These are phyloP conservation scores for Ips nitidus DNA, from an alignment of 1,140 invertebrate genomes.

Conservation along the genomic window DNA sequence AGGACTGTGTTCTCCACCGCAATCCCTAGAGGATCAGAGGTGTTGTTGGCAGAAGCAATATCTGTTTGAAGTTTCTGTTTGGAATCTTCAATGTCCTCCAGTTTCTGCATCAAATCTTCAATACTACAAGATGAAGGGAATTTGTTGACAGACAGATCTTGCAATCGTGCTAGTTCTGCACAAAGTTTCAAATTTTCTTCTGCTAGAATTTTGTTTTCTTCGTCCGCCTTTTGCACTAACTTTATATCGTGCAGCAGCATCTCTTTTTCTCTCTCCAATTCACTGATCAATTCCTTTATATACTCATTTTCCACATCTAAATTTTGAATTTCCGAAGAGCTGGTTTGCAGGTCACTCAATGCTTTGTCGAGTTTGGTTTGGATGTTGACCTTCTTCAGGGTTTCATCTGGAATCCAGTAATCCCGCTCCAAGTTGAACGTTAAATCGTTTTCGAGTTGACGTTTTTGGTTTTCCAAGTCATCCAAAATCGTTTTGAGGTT, in stretches of 20 bases:
- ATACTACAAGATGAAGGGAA: neutral
- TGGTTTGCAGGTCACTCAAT: slow-evolving; percentile 15
- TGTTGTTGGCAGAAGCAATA: neutral
- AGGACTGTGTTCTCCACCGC: slow-evolving; percentile 22
- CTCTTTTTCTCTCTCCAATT: slow-evolving; percentile 24
- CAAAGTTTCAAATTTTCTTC: slow-evolving; percentile 16
- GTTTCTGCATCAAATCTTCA: slow-evolving; percentile 12
- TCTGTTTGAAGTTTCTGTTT: slow-evolving; percentile 11
- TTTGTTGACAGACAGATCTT: neutral
- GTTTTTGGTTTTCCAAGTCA: slow-evolving; percentile 29
- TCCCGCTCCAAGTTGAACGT: slow-evolving; percentile 1
- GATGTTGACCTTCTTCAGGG: slow-evolving; percentile 5
- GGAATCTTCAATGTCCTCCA: slow-evolving; percentile 17
- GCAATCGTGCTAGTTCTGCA: slow-evolving; percentile 19
- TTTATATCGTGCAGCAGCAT: slow-evolving; percentile 13
- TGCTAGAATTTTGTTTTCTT: slow-evolving; percentile 17
- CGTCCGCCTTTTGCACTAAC: slow-evolving; percentile 21
- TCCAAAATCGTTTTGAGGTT: slow-evolving; percentile 13
- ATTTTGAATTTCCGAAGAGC: slow-evolving; percentile 4
- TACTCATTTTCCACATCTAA: slow-evolving; percentile 21
- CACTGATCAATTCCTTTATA: slow-evolving; percentile 7
- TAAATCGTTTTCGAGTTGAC: slow-evolving; percentile 22
- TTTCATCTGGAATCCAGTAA: neutral
- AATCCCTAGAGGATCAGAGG: neutral
- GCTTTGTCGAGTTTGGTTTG: slow-evolving; percentile 14